phyloP scores from a whole-genome alignment of 2,113 vertebrate genomes.

The Paedocypris sp. region DNA sequence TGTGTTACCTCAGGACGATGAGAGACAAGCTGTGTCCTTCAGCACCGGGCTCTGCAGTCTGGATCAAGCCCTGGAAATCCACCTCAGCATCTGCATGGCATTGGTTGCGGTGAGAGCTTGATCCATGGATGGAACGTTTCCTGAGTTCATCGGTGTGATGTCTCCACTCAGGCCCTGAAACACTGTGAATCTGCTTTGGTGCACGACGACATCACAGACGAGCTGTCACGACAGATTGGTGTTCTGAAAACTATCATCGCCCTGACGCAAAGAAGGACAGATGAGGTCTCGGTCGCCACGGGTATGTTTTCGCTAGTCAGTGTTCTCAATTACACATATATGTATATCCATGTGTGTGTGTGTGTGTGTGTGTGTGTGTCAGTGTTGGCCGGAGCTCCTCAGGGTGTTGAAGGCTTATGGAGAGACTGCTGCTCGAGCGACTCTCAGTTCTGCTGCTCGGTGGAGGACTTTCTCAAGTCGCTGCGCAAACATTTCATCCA shows the following conservation, averaged over 20 bases:
- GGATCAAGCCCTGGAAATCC: constrained; percentile 66
- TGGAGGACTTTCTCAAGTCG: constrained; percentile 53
- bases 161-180: constrained; percentile 42
- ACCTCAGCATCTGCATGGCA: constrained; percentile 72
- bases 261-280: constrained; percentile 47
- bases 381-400: constrained; percentile 73
- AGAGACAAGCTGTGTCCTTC: too few species aligned
- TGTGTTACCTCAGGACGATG: constrained; percentile 41
- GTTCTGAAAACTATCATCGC: constrained; percentile 47
- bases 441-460: constrained; percentile 61
- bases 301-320: constrained; percentile 42
- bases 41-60: constrained; percentile 70
- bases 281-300: constrained; percentile 39
- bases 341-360: not conserved
- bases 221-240: constrained; percentile 47
- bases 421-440: constrained; percentile 58
- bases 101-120: constrained; percentile 65
- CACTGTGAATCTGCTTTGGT: constrained; percentile 35
- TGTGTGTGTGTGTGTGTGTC: not conserved
- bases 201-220: constrained; percentile 48
- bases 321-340: not conserved
- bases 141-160: not conserved
- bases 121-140: too few species aligned
- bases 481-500: constrained; percentile 68
- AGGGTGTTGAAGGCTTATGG: constrained; percentile 74